phyloP scores from a whole-genome alignment of 2,888 invertebrate genomes.

The Ochropacha duplaris region DNA sequence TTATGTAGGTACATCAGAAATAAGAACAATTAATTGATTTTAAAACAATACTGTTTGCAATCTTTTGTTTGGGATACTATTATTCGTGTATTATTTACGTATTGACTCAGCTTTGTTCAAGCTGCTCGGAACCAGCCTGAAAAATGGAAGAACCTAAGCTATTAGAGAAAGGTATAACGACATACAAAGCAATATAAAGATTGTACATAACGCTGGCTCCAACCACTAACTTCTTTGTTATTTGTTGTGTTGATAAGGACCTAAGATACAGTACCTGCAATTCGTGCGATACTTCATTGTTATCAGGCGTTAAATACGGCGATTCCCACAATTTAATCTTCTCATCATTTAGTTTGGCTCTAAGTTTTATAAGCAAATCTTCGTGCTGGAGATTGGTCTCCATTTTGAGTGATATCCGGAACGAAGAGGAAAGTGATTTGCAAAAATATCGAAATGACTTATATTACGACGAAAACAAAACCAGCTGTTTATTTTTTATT shows the following conservation, averaged over 20 bases:
- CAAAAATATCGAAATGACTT: constrained; percentile 18
- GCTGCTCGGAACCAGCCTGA: no score
- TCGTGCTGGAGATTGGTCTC: constrained; percentile 76
- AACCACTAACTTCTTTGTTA: neutral
- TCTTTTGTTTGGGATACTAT: neutral
- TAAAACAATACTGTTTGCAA: neutral
- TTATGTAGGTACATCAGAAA: no score
- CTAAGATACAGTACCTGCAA: constrained; percentile 63
- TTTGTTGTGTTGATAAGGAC: neutral
- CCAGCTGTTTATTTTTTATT: neutral
- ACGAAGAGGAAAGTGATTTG: constrained; percentile 34
- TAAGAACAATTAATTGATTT: neutral
- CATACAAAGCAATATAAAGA: neutral
- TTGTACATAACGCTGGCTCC: neutral
- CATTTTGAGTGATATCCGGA: constrained; percentile 37
- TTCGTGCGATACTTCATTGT: constrained; percentile 61
- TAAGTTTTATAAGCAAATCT: constrained; percentile 85
- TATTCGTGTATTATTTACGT: neutral
- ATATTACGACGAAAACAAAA: constrained; percentile 1
- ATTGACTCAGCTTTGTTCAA: neutral
- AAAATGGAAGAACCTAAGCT: no score
- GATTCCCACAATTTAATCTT: constrained; percentile 89
- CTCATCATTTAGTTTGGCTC: constrained; percentile 86
- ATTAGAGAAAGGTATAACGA: no score
- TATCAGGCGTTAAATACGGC: constrained; percentile 83